Percentiles rank a stretch among this genome's conserved stretches.
Conservation (phyloP, 2,888 invertebrate genomes). For the Sturmia bella region DNA sequence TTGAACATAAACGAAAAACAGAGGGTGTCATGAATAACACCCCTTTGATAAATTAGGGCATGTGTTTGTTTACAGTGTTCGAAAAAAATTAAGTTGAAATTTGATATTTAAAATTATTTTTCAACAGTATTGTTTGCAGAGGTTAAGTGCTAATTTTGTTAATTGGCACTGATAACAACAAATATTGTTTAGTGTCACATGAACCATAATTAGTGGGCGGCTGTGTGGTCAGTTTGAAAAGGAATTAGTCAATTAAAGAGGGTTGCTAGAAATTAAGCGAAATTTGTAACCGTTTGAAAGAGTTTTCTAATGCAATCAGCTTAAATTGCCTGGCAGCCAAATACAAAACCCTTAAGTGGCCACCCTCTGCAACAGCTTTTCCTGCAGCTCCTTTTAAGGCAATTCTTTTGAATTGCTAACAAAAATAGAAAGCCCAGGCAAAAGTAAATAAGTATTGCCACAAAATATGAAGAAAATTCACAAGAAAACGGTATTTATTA, state of each 20-base stretch:
- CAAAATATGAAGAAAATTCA: too few species aligned
- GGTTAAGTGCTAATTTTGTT: conserved; percentile 63
- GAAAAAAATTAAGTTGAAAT: conserved; percentile 38
- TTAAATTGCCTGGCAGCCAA: too few species aligned
- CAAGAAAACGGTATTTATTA: too few species aligned
- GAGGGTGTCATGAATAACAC: conserved; percentile 55
- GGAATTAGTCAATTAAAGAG: background rate
- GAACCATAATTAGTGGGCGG: conserved; percentile 57
- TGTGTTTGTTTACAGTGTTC: conserved; percentile 36
- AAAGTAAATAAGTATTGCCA: too few species aligned
- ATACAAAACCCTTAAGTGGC: too few species aligned
- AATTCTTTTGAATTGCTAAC: too few species aligned
- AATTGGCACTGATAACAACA: conserved; percentile 53
- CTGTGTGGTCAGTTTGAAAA: conserved; percentile 43
- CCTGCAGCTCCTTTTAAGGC: too few species aligned
- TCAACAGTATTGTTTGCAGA: conserved; percentile 38
- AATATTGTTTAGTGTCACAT: conserved; percentile 36
- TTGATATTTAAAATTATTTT: conserved; percentile 44
- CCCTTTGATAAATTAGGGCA: conserved; percentile 58
- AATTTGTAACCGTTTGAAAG: too few species aligned
- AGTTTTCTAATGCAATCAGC: too few species aligned
- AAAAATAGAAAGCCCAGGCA: too few species aligned
- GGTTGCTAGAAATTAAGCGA: background rate
- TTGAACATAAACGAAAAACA: background rate
- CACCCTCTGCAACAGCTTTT: too few species aligned